Conservation (phyloP, 92 coral and sea anemone genomes). For the Parazoanthus atlanticus region DNA sequence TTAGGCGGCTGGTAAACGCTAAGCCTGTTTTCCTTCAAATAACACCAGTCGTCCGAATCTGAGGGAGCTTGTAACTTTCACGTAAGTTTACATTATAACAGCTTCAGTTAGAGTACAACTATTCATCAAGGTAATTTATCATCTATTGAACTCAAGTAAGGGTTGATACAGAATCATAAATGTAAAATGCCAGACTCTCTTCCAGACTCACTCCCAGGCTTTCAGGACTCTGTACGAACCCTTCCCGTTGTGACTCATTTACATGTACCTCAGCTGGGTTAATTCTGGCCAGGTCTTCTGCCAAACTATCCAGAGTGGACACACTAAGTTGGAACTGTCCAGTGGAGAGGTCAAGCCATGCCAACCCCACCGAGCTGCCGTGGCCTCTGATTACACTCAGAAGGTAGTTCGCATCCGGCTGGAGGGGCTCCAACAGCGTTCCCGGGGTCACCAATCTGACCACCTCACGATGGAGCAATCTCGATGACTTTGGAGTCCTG, state of each 20-base stretch:
- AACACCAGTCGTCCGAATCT: not conserved
- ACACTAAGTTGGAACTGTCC: conserved; percentile 78
- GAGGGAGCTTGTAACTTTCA: not conserved
- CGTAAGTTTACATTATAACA: not conserved
- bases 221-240: not conserved
- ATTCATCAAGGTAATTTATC: not conserved
- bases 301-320: conserved; percentile 70
- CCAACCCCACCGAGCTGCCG: conserved; percentile 75
- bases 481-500: conserved; percentile 77
- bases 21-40: not conserved
- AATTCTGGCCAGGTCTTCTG: conserved; percentile 82
- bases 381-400: conserved; percentile 79
- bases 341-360: conserved; percentile 88
- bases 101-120: not conserved
- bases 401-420: conserved; percentile 85
- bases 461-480: conserved; percentile 80
- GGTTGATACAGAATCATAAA: not conserved
- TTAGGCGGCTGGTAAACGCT: too few relatives aligned
- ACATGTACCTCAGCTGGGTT: conserved; percentile 86
- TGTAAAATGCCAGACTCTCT: not conserved
- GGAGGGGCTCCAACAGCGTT: conserved; percentile 77
- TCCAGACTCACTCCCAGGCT: not conserved
- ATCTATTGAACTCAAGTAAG: too few relatives aligned
- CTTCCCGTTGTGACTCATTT: not conserved
- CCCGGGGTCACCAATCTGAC: conserved; percentile 92